Base-by-base conservation (phyloP, 2,797 vertebrate species). In the Onychomys torridus region DNA sequence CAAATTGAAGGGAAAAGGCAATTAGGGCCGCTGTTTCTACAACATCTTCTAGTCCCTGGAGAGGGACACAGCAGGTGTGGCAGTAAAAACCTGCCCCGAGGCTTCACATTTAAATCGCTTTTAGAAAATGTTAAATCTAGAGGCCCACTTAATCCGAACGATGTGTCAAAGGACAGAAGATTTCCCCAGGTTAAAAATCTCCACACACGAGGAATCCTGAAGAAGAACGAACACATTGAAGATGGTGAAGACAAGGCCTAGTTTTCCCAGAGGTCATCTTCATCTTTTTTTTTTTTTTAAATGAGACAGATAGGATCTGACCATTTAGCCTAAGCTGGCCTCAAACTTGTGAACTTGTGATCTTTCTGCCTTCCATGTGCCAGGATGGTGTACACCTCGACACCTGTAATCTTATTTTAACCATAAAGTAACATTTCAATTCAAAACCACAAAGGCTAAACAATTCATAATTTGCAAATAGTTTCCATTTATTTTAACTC, bases 1-100 rank as follows among this genome's bases (percentile, higher is more conserved):
- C 19, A 89, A 92, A 97, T 77, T 14, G 83, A 94, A 94, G 37
- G n/a, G 71, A 65, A 92, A 89, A 90, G 59, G 43, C 43, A 93
- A 81, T 75, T 32, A 71, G 89, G 79, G 61, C 23, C 65, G 40
- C 14, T 13, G n/a, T 55, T 87, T 95, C 81, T 77, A 63, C 32
- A 83, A 92, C 27, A 61, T 13, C 57, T 77, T 49, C n/a, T 49
- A 59, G 7, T 87, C 63, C 76, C 32, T 43, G 52, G 69, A 37
- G 13, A 40, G 32, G 46, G n/a, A n/a, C 34, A 83, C 2, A 46
- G 79, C 14, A 37, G 23, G 57, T 78, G 4, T 21, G 55, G 57
- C 23, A 46, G 55, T 16, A 10, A 89, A 94, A 90, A 40, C 67
- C 37, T 71, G 8, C 32, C 34, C 34, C 10, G 14, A 61, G 82